phyloP scores from a whole-genome alignment of 2,797 vertebrate species.

The Anniella stebbinsi region DNA sequence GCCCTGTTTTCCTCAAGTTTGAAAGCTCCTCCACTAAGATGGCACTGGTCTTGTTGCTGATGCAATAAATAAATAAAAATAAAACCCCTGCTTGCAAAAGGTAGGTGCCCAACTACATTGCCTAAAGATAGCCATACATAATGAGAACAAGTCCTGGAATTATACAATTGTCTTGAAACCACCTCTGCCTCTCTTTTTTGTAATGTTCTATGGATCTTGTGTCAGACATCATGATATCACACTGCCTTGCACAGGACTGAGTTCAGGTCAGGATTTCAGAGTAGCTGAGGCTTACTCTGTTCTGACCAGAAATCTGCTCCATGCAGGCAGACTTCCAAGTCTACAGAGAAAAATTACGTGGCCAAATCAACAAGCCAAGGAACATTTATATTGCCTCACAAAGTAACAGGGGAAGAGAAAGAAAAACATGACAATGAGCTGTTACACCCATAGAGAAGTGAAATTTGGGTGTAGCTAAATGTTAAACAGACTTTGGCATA shows the following conservation, averaged over 20 bases:
- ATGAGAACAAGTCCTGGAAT: not conserved
- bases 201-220: not conserved
- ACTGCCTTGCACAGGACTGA: not conserved
- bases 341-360: not conserved
- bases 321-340: not conserved
- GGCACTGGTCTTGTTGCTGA: not conserved
- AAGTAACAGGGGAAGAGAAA: not conserved
- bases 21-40: not conserved
- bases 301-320: conserved; percentile 6
- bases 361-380: conserved; percentile 12
- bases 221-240: not conserved
- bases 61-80: not conserved
- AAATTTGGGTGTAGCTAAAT: conserved; percentile 45
- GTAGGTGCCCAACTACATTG: not conserved
- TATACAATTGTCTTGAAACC: not conserved
- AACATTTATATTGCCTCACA: conserved; percentile 9
- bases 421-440: not conserved
- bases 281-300: not conserved
- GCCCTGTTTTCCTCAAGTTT: not conserved
- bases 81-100: not conserved
- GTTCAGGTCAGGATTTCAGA: not conserved
- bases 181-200: not conserved
- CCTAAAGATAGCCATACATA: not conserved
- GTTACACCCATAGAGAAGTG: conserved; percentile 46
- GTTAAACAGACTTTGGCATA: conserved; percentile 24